These are phyloP conservation scores for Clostera curtula DNA, from an alignment of 2,888 invertebrate genomes.

Conservation along the genomic window DNA sequence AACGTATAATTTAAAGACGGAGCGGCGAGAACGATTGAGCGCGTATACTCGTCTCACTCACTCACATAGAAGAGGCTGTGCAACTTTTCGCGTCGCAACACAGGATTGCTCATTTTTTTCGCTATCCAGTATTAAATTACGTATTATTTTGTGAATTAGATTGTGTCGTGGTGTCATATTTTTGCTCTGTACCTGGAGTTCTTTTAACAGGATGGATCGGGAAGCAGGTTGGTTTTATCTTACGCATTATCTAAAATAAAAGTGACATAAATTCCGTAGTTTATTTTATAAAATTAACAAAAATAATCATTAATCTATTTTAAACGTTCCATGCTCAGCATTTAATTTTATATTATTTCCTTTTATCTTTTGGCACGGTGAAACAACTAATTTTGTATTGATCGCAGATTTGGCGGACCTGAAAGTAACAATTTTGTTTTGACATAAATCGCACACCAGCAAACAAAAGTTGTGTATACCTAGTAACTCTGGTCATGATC, in stretches of 20 bases:
- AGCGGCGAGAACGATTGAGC: conserved; percentile 33
- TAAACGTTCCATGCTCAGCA: conserved; percentile 2
- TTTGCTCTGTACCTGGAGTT: conserved; percentile 49
- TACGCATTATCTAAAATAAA: conserved; percentile 3
- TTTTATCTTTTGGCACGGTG: conserved; percentile 46
- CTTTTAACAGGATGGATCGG: conserved; percentile 40
- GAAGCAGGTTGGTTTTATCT: conserved; percentile 46
- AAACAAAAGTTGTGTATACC: too few relatives aligned
- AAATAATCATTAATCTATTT: conserved; percentile 8
- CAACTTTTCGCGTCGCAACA: conserved; percentile 50
- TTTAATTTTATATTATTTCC: conserved; percentile 23
- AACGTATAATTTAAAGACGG: conserved; percentile 75
- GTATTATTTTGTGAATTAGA: conserved; percentile 74
- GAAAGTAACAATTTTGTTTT: conserved; percentile 30
- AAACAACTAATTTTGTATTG: conserved; percentile 93
- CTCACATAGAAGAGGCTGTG: conserved; percentile 31
- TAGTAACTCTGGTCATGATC: too few relatives aligned
- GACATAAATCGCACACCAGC: neutral
- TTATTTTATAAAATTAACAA: too few relatives aligned
- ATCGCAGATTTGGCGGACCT: conserved; percentile 94
- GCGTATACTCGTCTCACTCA: conserved; percentile 44
- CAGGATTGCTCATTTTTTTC: conserved; percentile 66
- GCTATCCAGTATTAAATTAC: conserved; percentile 66
- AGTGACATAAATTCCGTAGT: too few relatives aligned
- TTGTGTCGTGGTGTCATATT: conserved; percentile 66